Base-by-base conservation (phyloP, 2,113 vertebrate species). In the Synodontis membranacea region DNA sequence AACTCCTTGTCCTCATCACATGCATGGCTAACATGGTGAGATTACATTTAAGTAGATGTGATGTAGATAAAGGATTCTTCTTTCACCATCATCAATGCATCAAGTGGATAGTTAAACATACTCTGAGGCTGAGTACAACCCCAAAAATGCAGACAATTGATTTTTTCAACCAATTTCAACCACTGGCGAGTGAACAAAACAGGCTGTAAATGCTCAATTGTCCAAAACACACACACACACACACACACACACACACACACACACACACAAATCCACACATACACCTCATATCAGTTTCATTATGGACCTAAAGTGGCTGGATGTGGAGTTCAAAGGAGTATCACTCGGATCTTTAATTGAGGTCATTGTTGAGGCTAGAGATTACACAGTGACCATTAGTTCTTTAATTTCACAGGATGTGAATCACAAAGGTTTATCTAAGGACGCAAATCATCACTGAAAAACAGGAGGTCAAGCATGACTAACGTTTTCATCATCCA, bases 281-380 rank as follows among this genome's bases (percentile, higher is more conserved):
- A n/a, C 28, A 64, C 60, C 31, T 44, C 34, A 56, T 79, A 64
- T 37, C 6, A 86, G 34, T 17, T 50, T 21, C 14, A 58, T 48
- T 81, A 9, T 58, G 37, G 50, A 39, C 76, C 44, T 76, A 85
- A 60, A 79, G 19, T 46, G 23, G 58, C 46, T 85, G 44, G 46
- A 52, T 85, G 56, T 64, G 54, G 34, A 64, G 28, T 3, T 19
- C 21, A 86, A 72, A 80, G 34, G 48, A 50, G 37, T 70, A 72
- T 81, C 50, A 34, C 50, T 34, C 42, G 58, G 64, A 81, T 86
- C 85, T 86, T 56, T 81, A 54, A 86, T 81, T 86, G 50, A 86
- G 85, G 64, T 81, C 78, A 86, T 6, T 56, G 23, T 46, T 52
- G 28, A 81, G 64, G n/a, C 37, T 52, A 80, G 46, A 70, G 84